Evolutionary conservation across 2,113 vertebrate species (phyloP).

Genomic region (Hippoglossus stenolepis): DNA sequence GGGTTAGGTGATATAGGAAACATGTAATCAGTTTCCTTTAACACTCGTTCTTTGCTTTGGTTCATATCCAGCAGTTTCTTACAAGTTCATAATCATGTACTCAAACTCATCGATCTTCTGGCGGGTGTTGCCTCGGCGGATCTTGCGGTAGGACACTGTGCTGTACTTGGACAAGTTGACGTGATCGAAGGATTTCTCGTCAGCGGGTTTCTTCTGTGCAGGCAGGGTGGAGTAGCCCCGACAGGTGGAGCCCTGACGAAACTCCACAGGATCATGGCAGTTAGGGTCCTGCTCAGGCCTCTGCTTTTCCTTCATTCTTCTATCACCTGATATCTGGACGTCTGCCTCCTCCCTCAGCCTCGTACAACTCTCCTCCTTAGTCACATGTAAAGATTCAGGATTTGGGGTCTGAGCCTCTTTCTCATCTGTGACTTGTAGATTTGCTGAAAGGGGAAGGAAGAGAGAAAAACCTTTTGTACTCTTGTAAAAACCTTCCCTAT

Average conservation of each 20-base stretch:
- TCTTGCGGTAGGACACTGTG: slow-evolving; percentile 94
- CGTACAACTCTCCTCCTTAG: not conserved
- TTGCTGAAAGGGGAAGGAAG: slow-evolving; percentile 37
- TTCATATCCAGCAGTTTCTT: slow-evolving; percentile 6
- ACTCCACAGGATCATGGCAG: slow-evolving; percentile 15
- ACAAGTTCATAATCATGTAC: slow-evolving; percentile 87
- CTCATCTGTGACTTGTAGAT: not conserved
- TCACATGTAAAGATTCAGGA: slow-evolving; percentile 1
- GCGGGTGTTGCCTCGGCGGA: slow-evolving; percentile 93
- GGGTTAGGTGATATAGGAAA: too few species aligned
- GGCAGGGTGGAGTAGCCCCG: slow-evolving; percentile 68
- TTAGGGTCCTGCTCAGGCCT: slow-evolving; percentile 33
- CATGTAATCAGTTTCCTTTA: not conserved
- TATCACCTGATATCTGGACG: slow-evolving; percentile 6
- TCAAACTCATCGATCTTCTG: slow-evolving; percentile 94
- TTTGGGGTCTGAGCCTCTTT: slow-evolving; percentile 30
- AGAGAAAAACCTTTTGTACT: not conserved
- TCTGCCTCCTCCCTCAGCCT: slow-evolving; percentile 12
- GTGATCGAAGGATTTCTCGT: slow-evolving; percentile 83
- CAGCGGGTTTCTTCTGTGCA: slow-evolving; percentile 59
- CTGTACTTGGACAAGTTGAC: slow-evolving; percentile 88
- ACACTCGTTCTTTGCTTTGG: too few species aligned
- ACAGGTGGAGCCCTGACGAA: slow-evolving; percentile 46
- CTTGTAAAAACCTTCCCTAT: not conserved
- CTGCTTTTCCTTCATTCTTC: slow-evolving; percentile 38